Evolutionary conservation across 2,113 vertebrate genomes (phyloP), one percentile per base, ranked within the genome.

Genomic region (Cyanocitta stelleri): DNA sequence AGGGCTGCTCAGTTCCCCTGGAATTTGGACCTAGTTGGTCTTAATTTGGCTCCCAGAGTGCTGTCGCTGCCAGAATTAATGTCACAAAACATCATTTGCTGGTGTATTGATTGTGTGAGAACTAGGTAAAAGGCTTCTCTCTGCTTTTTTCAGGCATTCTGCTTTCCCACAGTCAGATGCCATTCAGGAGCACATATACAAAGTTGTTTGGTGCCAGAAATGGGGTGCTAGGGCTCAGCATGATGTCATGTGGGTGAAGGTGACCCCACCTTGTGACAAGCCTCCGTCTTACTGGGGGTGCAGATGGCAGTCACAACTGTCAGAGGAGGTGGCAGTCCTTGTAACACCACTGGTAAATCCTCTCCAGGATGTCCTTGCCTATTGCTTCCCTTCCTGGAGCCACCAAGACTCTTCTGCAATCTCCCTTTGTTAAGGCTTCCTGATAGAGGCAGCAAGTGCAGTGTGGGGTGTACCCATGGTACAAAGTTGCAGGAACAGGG

Each of bases 11-110:
- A 41, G 17, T 89, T 91, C 37, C 43, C 27, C 64, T 91, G 87
- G 75, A 96, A 69, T 96, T 95, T 94, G 76, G 41, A 96, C 87
- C 35, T 64, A 39, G 41, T 19, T 86, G 59, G 39, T 84, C 72
- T 71, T 83, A 54, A 86, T 85, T 78, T 86, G 80, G 41, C n/a
- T 93, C 55, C 26, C 4, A 5, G 32, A 63, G 20, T 56, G 87
- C 46, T 80, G 27, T 61, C 0, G 0, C 35, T 87, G 63, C 35
- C 85, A 69, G 49, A 95, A 80, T 59, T 82, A 46, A 72, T 59
- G 58, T 90, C 21, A 6, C 23, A 48, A 55, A 91, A 27, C 27
- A n/a, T 77, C 12, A 13, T 55, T 95, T 93, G 55, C 73, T 10
- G 7, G 18, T 10, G 33, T 75, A 59, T 48, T 37, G 89, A 58